Evolutionary conservation across 2,113 vertebrate genomes (phyloP).

Genomic region (Sceloporus undulatus): DNA sequence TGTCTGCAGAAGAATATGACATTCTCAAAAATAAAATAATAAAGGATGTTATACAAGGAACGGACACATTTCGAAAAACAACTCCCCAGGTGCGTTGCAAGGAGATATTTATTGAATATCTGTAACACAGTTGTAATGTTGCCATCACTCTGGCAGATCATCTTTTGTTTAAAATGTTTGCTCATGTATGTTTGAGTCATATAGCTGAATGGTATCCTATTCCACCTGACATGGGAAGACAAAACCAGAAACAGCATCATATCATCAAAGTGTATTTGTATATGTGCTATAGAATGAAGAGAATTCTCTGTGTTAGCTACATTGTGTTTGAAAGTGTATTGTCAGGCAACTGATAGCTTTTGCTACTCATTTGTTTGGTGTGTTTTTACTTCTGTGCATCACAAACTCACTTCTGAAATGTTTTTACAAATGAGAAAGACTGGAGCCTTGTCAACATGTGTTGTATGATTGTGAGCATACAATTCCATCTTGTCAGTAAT

Average conservation of each 20-base stretch:
- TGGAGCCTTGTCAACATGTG: not conserved
- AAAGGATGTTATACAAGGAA: conserved; percentile 87
- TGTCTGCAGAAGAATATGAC: conserved; percentile 87
- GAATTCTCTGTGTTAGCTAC: not conserved
- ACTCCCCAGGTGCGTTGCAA: conserved; percentile 85
- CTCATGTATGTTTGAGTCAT: not conserved
- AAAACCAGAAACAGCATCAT: not conserved
- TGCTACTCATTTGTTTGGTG: not conserved
- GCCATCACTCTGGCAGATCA: not conserved
- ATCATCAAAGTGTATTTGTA: not conserved
- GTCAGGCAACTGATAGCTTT: not conserved
- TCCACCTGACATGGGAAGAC: not conserved
- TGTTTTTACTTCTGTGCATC: not conserved
- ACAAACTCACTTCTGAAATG: not conserved
- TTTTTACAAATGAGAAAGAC: not conserved
- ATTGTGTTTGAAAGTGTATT: not conserved
- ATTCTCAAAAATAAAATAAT: conserved; percentile 87
- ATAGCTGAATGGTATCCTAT: not conserved
- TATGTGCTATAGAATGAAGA: not conserved
- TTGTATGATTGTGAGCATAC: not conserved
- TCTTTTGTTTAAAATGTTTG: not conserved
- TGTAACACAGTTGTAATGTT: not conserved
- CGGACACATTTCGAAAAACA: conserved; percentile 91
- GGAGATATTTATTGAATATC: rapidly evolving
- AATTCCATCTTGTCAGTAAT: not conserved